Percentiles rank a stretch among this genome's conserved stretches.
These are phyloP conservation scores for Iphiclides podalirius DNA, from an alignment of 2,888 invertebrate genomes.

Conservation along the genomic window DNA sequence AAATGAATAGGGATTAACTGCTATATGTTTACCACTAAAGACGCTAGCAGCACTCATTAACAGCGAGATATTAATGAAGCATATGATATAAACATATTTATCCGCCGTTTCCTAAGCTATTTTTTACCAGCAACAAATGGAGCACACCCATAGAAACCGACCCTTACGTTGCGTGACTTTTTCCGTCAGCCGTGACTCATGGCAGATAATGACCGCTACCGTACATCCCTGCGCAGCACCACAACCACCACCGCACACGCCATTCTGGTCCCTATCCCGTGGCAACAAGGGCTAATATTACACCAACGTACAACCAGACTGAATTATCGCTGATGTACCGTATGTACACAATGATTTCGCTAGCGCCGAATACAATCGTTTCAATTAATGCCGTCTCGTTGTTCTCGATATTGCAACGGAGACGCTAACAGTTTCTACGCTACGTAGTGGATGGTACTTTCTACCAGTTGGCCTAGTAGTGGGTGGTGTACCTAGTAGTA, in stretches of 20 bases:
- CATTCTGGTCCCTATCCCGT: not conserved
- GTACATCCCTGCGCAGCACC: constrained; percentile 20
- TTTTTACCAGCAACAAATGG: constrained; percentile 13
- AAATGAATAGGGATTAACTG: too few relatives aligned
- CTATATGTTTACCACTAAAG: too few relatives aligned
- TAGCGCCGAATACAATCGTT: not conserved
- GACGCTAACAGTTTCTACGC: too few relatives aligned
- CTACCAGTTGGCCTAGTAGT: too few relatives aligned
- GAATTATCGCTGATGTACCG: not conserved
- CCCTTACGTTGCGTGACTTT: constrained; percentile 32
- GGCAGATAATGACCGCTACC: constrained; percentile 26
- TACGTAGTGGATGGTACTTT: too few relatives aligned
- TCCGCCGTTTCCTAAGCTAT: not conserved
- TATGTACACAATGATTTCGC: constrained; percentile 15
- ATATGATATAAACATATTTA: not conserved
- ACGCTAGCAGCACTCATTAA: too few relatives aligned
- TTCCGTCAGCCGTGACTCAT: constrained; percentile 34
- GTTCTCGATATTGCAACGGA: too few relatives aligned
- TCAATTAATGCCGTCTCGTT: not conserved
- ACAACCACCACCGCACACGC: not conserved
- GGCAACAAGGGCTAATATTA: not conserved
- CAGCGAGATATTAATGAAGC: not conserved
- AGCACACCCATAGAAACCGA: constrained; percentile 35
- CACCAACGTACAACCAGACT: too few relatives aligned
- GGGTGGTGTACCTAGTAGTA: too few relatives aligned